These are phyloP conservation scores for Callipepla californica DNA, from an alignment of 2,113 vertebrate genomes.

Conservation along the genomic window DNA sequence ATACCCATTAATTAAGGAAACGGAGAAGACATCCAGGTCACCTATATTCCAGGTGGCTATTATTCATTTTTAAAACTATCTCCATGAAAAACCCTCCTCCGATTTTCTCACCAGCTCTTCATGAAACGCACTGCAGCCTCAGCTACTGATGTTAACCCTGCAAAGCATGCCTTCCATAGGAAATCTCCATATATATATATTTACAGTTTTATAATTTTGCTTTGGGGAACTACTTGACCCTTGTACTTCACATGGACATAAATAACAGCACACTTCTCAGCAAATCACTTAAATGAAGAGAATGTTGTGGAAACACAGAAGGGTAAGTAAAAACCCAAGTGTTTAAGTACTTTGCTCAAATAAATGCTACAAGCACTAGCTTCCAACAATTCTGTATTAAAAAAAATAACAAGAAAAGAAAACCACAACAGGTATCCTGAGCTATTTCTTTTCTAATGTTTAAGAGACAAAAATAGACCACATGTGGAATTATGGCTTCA, in stretches of 20 bases:
- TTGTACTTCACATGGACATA: background rate
- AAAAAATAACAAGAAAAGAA: background rate
- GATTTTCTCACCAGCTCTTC: background rate
- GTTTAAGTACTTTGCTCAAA: conserved; percentile 14
- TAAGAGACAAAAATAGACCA: background rate
- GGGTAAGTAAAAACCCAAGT: conserved; percentile 31
- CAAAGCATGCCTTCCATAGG: background rate
- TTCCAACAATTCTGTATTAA: background rate
- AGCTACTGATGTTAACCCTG: background rate
- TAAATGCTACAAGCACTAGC: background rate
- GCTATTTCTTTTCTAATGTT: conserved; percentile 19
- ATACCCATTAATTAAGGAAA: conserved; percentile 1
- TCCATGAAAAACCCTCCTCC: conserved; percentile 11
- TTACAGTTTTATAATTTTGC: background rate
- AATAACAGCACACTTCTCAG: background rate
- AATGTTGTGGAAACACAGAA: conserved; percentile 9
- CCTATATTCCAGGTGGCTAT: background rate
- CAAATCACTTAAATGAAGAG: background rate
- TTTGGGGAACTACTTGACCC: conserved; percentile 27
- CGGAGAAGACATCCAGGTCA: background rate
- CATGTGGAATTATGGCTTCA: background rate
- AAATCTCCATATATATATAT: conserved; percentile 1
- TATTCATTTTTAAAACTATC: background rate
- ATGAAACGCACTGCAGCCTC: background rate
- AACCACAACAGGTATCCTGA: background rate